These are phyloP conservation scores for Drosophila ezoana DNA, from an alignment of 2,888 invertebrate species.

Conservation along the genomic window DNA sequence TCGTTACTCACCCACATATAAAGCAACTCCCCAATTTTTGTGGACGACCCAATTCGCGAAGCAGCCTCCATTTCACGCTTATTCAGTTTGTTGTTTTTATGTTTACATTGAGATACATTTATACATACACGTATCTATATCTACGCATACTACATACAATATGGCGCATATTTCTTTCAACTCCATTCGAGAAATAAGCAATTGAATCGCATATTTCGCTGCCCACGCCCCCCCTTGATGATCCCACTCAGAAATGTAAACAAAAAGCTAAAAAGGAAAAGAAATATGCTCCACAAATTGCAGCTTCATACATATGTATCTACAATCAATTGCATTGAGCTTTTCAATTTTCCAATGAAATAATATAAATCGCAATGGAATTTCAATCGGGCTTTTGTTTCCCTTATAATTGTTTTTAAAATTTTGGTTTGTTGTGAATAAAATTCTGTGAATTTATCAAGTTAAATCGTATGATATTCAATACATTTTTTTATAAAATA, in stretches of 20 bases:
- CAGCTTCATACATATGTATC: conserved; percentile 1
- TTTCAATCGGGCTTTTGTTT: conserved; percentile 10
- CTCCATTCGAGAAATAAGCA: conserved; percentile 38
- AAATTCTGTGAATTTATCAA: too few species aligned
- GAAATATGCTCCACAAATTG: conserved; percentile 22
- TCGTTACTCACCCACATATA: conserved; percentile 26
- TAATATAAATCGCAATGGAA: conserved; percentile 9
- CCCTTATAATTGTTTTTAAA: neutral
- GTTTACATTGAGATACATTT: conserved; percentile 13
- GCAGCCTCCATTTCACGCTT: conserved; percentile 22
- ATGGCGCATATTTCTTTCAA: conserved; percentile 61
- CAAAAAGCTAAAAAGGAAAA: conserved; percentile 23
- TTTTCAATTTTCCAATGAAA: conserved; percentile 17
- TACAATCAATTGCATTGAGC: conserved; percentile 20
- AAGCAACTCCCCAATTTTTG: conserved; percentile 43
- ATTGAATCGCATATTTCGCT: conserved; percentile 25
- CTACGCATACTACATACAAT: conserved; percentile 26
- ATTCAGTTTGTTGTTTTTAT: conserved; percentile 14
- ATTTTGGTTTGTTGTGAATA: too few species aligned
- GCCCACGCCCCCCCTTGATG: neutral
- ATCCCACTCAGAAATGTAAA: conserved; percentile 41
- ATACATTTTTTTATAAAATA: too few species aligned
- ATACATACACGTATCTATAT: neutral
- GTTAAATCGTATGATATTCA: too few species aligned
- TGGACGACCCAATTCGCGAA: conserved; percentile 41